Conservation (phyloP, 1,140 invertebrate genomes). For the Saccostrea cuccullata region DNA sequence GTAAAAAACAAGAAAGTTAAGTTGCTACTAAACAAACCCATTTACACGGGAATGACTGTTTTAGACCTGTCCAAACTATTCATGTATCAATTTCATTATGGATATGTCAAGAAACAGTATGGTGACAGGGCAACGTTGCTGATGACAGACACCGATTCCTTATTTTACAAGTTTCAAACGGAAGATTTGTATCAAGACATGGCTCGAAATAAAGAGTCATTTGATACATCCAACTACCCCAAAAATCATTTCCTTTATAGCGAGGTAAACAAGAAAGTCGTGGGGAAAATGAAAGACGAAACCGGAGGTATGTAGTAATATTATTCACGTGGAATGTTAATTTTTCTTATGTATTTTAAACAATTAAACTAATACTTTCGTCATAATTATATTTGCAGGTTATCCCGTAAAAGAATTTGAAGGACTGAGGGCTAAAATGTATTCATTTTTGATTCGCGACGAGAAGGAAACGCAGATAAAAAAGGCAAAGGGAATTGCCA, state of each 20-base stretch:
- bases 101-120: conserved; percentile 9
- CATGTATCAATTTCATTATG: conserved; percentile 48
- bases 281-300: conserved; percentile 51
- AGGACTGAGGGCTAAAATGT: conserved; percentile 46
- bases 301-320: neutral
- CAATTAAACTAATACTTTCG: neutral
- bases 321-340: neutral
- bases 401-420: conserved; percentile 36
- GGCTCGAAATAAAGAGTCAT: neutral
- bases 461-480: conserved; percentile 21
- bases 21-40: conserved; percentile 43
- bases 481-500: conserved; percentile 41
- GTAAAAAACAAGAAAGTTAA: conserved; percentile 12
- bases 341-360: neutral
- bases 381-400: neutral
- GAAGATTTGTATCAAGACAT: conserved; percentile 45
- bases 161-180: conserved; percentile 21
- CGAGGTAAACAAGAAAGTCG: conserved; percentile 35
- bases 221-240: conserved; percentile 46
- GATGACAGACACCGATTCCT: conserved; percentile 79
- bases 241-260: conserved; percentile 38
- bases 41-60: conserved; percentile 32
- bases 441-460: conserved; percentile 31
- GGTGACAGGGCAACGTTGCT: conserved; percentile 65
- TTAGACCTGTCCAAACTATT: conserved; percentile 40